phyloP scores from a whole-genome alignment of 2,888 invertebrate species.

The Microchrysa polita region DNA sequence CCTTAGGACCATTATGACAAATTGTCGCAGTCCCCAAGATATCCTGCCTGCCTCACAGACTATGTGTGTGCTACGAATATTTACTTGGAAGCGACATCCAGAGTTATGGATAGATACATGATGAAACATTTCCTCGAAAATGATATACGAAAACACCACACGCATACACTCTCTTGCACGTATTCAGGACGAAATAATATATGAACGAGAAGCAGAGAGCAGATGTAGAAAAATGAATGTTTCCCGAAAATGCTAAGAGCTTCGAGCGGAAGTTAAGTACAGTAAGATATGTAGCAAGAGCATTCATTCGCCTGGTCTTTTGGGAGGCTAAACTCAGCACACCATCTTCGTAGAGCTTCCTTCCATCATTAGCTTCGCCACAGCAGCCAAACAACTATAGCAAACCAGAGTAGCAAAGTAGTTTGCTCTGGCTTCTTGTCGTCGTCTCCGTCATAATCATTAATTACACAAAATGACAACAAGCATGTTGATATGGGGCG shows the following conservation, averaged over 20 bases:
- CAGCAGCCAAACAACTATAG: no score
- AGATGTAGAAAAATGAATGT: no score
- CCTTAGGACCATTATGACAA: conserved; percentile 10
- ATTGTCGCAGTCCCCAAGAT: conserved; percentile 8
- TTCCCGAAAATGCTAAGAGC: no score
- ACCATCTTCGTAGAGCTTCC: neutral
- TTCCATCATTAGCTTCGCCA: neutral
- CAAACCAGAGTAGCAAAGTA: no score
- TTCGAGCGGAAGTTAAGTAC: neutral
- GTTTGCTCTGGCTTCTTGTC: neutral
- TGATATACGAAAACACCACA: neutral
- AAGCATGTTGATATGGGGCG: neutral
- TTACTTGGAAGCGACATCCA: neutral
- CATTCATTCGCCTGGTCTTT: neutral
- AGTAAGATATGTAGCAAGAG: neutral
- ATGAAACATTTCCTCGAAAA: neutral
- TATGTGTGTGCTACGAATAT: no score
- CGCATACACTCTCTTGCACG: no score
- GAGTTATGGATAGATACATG: neutral
- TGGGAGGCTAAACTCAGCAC: no score
- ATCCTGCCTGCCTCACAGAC: neutral
- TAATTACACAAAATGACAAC: conserved; percentile 21
- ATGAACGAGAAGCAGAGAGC: no score
- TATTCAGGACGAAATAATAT: no score
- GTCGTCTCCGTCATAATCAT: conserved; percentile 13